Percentiles rank a stretch among this genome's conserved stretches.
phyloP scores from a whole-genome alignment of 2,113 vertebrate genomes.

The Numenius arquata region DNA sequence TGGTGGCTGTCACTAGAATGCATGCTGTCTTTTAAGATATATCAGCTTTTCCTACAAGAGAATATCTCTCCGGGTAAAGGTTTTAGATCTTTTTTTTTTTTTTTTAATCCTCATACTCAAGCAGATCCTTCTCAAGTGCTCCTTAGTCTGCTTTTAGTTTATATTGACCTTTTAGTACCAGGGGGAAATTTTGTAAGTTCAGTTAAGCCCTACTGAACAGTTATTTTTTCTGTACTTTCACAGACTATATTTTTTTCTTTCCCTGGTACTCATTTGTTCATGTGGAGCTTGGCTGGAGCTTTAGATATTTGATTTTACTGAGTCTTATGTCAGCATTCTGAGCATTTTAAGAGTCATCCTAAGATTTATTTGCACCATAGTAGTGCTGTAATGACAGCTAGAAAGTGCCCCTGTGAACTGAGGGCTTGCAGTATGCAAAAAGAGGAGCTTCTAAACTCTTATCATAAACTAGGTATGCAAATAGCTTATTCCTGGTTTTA shows the following conservation, averaged over 20 bases:
- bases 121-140: background rate
- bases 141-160: background rate
- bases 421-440: background rate
- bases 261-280: background rate
- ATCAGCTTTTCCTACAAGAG: background rate
- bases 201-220: background rate
- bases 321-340: background rate
- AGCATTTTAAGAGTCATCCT: background rate
- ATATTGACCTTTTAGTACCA: background rate
- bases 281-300: background rate
- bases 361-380: background rate
- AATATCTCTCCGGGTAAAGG: background rate
- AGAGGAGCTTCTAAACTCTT: background rate
- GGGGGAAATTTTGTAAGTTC: background rate
- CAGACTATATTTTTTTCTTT: background rate
- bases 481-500: background rate
- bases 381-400: background rate
- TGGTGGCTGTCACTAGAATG: background rate
- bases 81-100: background rate
- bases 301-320: background rate
- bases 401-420: background rate
- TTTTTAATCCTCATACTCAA: background rate
- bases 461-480: background rate
- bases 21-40: background rate
- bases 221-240: background rate